phyloP scores from a whole-genome alignment of 2,797 vertebrate species.

The Protonibea diacanthus region DNA sequence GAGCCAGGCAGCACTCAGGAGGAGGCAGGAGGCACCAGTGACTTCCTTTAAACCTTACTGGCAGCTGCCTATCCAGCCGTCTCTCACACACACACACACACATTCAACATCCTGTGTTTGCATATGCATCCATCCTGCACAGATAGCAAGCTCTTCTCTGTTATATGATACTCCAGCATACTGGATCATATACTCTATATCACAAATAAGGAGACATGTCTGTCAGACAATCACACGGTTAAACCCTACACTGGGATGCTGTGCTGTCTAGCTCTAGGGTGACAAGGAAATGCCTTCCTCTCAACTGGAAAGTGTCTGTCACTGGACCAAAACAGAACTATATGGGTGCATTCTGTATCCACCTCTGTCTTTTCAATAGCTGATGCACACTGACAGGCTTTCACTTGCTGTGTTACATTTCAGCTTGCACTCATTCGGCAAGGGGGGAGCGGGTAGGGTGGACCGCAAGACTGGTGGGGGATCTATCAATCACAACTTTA shows the following conservation, averaged over 20 bases:
- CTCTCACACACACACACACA: not conserved
- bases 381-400: slow-evolving; percentile 62
- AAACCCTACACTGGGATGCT: slow-evolving; percentile 20
- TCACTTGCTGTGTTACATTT: slow-evolving; percentile 59
- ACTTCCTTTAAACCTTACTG: slow-evolving; percentile 31
- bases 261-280: slow-evolving; percentile 23
- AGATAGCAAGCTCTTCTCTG: slow-evolving; percentile 13
- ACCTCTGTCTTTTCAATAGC: slow-evolving; percentile 43
- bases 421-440: slow-evolving; percentile 50
- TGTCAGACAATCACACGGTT: slow-evolving; percentile 22
- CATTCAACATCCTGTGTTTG: not conserved
- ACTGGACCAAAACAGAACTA: slow-evolving; percentile 40
- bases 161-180: slow-evolving; percentile 48
- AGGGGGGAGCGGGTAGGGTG: slow-evolving; percentile 6
- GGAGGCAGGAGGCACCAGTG: slow-evolving; percentile 3
- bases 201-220: slow-evolving; percentile 15
- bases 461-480: slow-evolving; percentile 26
- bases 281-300: slow-evolving; percentile 50
- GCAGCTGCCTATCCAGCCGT: slow-evolving; percentile 45
- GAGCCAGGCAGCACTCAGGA: slow-evolving; percentile 34
- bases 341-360: slow-evolving; percentile 37
- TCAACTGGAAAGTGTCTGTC: slow-evolving; percentile 48
- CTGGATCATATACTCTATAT: slow-evolving; percentile 20
- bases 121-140: not conserved
- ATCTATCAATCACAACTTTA: slow-evolving; percentile 75